These are phyloP conservation scores for Ruditapes philippinarum DNA, from an alignment of 1,140 invertebrate genomes.

Conservation along the genomic window DNA sequence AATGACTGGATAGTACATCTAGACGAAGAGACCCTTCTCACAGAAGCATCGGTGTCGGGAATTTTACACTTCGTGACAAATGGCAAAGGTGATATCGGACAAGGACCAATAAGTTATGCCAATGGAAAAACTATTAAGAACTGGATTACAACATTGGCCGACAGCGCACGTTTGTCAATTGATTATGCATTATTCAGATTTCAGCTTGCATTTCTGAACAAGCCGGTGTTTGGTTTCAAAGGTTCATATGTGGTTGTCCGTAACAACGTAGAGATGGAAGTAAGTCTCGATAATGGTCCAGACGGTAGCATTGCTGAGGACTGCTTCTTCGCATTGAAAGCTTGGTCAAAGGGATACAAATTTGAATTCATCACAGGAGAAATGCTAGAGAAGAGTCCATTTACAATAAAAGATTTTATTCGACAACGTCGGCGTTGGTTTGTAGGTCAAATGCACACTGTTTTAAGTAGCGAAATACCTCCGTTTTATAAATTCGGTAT, in stretches of 20 bases:
- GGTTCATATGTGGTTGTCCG: constrained; percentile 88
- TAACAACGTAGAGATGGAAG: constrained; percentile 94
- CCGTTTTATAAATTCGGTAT: constrained; percentile 93
- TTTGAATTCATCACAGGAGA: constrained; percentile 89
- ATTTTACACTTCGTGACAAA: constrained; percentile 96
- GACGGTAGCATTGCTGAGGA: constrained; percentile 99
- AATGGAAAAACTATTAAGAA: constrained; percentile 96
- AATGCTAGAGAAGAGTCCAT: constrained; percentile 99
- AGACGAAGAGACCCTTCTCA: constrained; percentile 98
- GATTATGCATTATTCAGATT: constrained; percentile 98
- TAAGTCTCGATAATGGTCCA: constrained; percentile 97
- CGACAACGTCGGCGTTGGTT: constrained; percentile 98
- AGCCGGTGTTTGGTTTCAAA: constrained; percentile 98
- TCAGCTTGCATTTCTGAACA: constrained; percentile 97
- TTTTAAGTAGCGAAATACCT: constrained; percentile 95
- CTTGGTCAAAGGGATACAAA: constrained; percentile 88
- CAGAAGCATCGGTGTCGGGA: constrained; percentile 94
- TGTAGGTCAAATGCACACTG: constrained; percentile 97
- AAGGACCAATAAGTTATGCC: constrained; percentile 93
- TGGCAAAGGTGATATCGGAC: constrained; percentile 98
- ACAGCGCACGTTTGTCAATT: constrained; percentile 95
- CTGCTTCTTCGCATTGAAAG: constrained; percentile 98
- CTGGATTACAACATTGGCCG: constrained; percentile 98
- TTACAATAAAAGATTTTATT: constrained; percentile 97
- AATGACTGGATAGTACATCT: constrained; percentile 99